A percentile compares a stretch with the other conserved stretches of the same genome.
These are phyloP conservation scores for Colletes gigas DNA, from an alignment of 1,140 invertebrate genomes.

Conservation along the genomic window DNA sequence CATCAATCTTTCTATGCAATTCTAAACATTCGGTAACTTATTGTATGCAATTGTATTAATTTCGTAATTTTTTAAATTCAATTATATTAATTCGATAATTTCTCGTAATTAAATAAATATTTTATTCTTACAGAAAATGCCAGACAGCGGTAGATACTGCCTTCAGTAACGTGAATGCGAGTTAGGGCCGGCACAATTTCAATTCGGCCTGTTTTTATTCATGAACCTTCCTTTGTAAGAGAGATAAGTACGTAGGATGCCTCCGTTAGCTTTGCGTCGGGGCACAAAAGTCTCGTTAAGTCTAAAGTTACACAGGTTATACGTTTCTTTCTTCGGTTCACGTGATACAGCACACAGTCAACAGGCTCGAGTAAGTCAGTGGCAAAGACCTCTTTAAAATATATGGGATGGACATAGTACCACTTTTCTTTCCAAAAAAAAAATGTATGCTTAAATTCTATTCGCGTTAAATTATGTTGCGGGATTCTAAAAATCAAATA, in stretches of 20 bases:
- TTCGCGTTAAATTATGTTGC: neutral
- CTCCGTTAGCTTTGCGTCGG: constrained; percentile 38
- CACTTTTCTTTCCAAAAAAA: neutral
- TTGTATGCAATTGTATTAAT: no score
- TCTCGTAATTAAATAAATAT: neutral
- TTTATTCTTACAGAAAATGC: no score
- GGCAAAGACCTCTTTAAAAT: constrained; percentile 42
- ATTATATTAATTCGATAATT: no score
- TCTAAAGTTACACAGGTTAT: constrained; percentile 33
- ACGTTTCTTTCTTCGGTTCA: constrained; percentile 52
- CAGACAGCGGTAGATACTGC: neutral
- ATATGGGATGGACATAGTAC: neutral
- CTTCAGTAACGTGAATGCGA: neutral
- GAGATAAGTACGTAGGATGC: constrained; percentile 55
- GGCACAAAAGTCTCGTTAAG: constrained; percentile 63
- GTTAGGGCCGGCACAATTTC: constrained; percentile 36
- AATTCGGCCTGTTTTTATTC: constrained; percentile 48
- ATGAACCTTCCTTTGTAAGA: constrained; percentile 32
- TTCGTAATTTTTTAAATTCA: no score
- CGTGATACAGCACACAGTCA: constrained; percentile 16
- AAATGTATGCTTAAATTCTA: neutral
- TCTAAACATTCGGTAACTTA: no score
- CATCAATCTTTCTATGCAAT: no score
- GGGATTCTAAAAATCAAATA: neutral
- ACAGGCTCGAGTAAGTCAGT: constrained; percentile 5